Evolutionary conservation across 2,888 invertebrate genomes (phyloP).

Genomic region (Pheosia gnoma): DNA sequence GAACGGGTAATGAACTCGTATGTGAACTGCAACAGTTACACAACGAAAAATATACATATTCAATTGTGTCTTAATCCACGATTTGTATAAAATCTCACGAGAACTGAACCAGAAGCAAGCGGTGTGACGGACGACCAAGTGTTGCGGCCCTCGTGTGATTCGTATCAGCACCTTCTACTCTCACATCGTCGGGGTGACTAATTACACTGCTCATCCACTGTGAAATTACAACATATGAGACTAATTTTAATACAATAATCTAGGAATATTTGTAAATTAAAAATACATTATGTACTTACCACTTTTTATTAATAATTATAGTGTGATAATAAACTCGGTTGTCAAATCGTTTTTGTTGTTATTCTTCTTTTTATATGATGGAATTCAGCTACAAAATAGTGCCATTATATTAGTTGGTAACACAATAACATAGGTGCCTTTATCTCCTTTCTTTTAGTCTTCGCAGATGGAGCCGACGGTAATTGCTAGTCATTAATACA

Average conservation of each 20-base stretch:
- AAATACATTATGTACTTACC: slow-evolving; percentile 8
- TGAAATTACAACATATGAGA: slow-evolving; percentile 74
- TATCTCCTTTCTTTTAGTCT: too few relatives aligned
- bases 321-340: too few relatives aligned
- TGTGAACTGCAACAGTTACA: slow-evolving; percentile 24
- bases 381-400: too few relatives aligned
- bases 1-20: slow-evolving; percentile 7
- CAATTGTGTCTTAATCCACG: slow-evolving; percentile 2
- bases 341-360: too few relatives aligned
- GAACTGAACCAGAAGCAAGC: slow-evolving; percentile 40
- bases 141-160: slow-evolving; percentile 45
- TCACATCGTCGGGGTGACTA: slow-evolving; percentile 72
- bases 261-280: slow-evolving; percentile 44
- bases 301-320: too few relatives aligned
- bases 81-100: slow-evolving; percentile 32
- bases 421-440: too few relatives aligned
- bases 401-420: too few relatives aligned
- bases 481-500: too few relatives aligned
- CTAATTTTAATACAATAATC: slow-evolving; percentile 64
- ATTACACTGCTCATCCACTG: slow-evolving; percentile 68
- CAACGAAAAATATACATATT: background rate
- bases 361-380: too few relatives aligned
- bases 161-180: slow-evolving; percentile 58
- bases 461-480: too few relatives aligned
- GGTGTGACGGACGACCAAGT: slow-evolving; percentile 47